Conservation (phyloP, 2,888 invertebrate genomes). For the Copidosoma aretas region DNA sequence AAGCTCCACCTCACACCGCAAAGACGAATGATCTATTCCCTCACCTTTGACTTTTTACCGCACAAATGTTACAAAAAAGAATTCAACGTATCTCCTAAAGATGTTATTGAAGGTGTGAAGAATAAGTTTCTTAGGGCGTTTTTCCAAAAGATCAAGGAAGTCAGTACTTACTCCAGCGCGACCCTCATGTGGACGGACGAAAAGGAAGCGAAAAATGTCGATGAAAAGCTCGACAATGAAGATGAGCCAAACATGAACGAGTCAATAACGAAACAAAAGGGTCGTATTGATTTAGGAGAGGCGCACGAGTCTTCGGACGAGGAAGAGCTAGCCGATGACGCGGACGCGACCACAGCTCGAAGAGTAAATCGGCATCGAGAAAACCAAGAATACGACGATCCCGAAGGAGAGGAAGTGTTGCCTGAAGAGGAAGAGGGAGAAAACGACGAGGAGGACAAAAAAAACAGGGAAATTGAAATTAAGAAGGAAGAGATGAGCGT, state of each 20-base stretch:
- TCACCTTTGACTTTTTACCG: slow-evolving; percentile 79
- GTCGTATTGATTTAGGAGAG: slow-evolving; percentile 51
- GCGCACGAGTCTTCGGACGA: slow-evolving; percentile 71
- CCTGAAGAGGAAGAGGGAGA: slow-evolving; percentile 53
- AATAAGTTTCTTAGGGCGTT: slow-evolving; percentile 54
- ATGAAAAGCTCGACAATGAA: slow-evolving; percentile 58
- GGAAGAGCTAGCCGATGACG: slow-evolving; percentile 69
- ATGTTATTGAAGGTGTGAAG: slow-evolving; percentile 42
- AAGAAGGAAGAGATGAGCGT: slow-evolving; percentile 62
- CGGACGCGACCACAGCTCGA: slow-evolving; percentile 61
- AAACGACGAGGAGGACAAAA: slow-evolving; percentile 51
- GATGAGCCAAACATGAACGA: slow-evolving; percentile 56
- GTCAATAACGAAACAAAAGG: neutral
- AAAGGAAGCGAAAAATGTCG: slow-evolving; percentile 56
- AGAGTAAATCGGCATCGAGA: slow-evolving; percentile 61
- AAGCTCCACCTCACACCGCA: slow-evolving; percentile 67
- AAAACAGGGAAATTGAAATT: slow-evolving; percentile 58
- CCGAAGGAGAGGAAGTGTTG: slow-evolving; percentile 63
- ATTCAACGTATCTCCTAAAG: slow-evolving; percentile 73
- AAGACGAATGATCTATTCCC: slow-evolving; percentile 69
- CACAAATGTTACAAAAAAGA: slow-evolving; percentile 75
- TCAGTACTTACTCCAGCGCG: neutral
- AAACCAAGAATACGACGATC: slow-evolving; percentile 65
- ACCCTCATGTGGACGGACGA: slow-evolving; percentile 50
- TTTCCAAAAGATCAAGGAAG: slow-evolving; percentile 69